Evolutionary conservation across 1,140 invertebrate species (phyloP), one percentile per base, ranked within the genome.

Genomic region (Rhagoletis zephyria): DNA sequence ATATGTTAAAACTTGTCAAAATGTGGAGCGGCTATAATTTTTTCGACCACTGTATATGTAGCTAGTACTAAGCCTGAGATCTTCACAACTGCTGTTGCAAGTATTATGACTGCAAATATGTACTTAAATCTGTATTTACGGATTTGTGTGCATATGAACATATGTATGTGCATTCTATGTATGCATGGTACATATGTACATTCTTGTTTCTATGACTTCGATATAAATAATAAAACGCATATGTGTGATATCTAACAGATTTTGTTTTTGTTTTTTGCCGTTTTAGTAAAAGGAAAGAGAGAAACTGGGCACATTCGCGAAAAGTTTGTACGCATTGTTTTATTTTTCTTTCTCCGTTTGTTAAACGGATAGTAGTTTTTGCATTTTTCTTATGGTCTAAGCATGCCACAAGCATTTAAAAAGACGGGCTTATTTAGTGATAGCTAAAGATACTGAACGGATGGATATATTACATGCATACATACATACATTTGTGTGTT

Each of bases 71-170:
- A 45, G 14, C 67, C 42, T 56, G 51, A 56, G 10, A 74, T 5
- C 42, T 63, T 10, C 40, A 74, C 45, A 74, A 14, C 40, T 16
- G 14, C 67, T 45, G 45, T 12, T 3, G 1, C 67, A n/a, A 74
- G 67, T 74, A 48, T 74, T 74, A 74, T 74, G 40, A 74, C 67
- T 30, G 40, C 67, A 74, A 45, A 74, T 45, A 74, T 14, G 45
- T 56, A 30, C 30, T 56, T 45, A 74, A 12, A 7, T 48, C 7
- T 74, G 45, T 9, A 4, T 48, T 45, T 14, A 4, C 16, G 61
- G 16, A 14, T 6, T 63, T 63, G 10, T 63, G 4, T 16, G 16
- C 4, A 56, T 16, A 3, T 65, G 30, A 10, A 67, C 10, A 10
- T 9, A 63, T 63, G 64, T n/a, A 56, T 56, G 51, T 30, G 30